Percentiles rank a stretch among this genome's conserved stretches.
These are phyloP conservation scores for Mionectes olivaceus DNA, from an alignment of 2,797 vertebrate genomes.

Conservation along the genomic window DNA sequence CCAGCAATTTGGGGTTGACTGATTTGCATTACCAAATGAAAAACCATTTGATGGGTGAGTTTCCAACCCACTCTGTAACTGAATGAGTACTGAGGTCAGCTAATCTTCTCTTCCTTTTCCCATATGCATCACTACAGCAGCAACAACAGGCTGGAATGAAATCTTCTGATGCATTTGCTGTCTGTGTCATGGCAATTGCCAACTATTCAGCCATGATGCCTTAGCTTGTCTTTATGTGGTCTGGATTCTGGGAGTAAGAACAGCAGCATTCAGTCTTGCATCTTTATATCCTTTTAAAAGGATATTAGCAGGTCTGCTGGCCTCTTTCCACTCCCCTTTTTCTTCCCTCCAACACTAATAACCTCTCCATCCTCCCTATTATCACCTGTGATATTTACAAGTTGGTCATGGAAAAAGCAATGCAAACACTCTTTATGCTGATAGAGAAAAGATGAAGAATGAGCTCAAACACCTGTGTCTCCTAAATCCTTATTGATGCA, in stretches of 20 bases:
- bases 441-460: background rate
- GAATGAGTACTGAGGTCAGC: background rate
- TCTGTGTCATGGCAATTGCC: background rate
- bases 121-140: background rate
- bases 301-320: background rate
- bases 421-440: background rate
- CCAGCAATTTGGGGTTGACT: background rate
- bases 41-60: background rate
- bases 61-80: background rate
- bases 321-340: background rate
- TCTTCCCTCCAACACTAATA: background rate
- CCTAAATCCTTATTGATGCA: background rate
- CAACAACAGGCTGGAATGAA: background rate
- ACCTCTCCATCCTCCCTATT: background rate
- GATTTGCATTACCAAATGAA: background rate
- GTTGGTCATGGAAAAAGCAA: background rate
- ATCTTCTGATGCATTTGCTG: background rate
- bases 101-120: background rate
- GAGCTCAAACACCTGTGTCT: background rate
- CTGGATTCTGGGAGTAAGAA: background rate
- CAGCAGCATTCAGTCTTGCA: background rate
- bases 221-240: background rate
- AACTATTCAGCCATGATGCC: background rate
- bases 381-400: background rate
- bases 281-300: background rate